A percentile compares a stretch with the other conserved stretches of the same genome.
These are phyloP conservation scores for Drosophila ogumai DNA, from an alignment of 1,140 invertebrate genomes.

Conservation along the genomic window DNA sequence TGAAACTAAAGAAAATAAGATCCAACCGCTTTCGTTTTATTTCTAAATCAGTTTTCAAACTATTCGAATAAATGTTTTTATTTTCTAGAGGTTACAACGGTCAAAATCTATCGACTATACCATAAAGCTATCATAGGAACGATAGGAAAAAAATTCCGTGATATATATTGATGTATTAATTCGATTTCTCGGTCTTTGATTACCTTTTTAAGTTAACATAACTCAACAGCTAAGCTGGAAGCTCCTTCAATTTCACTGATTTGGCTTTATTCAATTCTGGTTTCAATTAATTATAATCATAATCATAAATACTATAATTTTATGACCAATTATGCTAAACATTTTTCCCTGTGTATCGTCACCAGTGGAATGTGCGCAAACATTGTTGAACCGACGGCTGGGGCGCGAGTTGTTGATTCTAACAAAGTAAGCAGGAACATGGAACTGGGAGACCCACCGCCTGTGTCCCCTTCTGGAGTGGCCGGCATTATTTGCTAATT, in stretches of 20 bases:
- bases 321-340: background rate
- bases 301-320: background rate
- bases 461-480: conserved; percentile 16
- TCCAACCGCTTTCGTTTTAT: too few relatives aligned
- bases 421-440: conserved; percentile 50
- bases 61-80: too few relatives aligned
- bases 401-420: conserved; percentile 64
- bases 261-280: too few relatives aligned
- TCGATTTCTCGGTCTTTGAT: background rate
- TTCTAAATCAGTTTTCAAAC: too few relatives aligned
- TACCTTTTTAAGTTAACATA: background rate
- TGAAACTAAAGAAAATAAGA: too few relatives aligned
- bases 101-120: too few relatives aligned
- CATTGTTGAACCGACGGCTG: conserved; percentile 70
- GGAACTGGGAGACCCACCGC: conserved; percentile 20
- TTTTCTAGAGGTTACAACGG: too few relatives aligned
- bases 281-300: background rate
- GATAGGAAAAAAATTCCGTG: too few relatives aligned
- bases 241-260: too few relatives aligned
- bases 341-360: conserved; percentile 8
- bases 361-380: conserved; percentile 64
- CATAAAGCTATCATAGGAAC: too few relatives aligned
- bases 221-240: background rate
- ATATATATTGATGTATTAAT: too few relatives aligned
- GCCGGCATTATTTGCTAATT: conserved; percentile 77